Conservation (phyloP, 2,888 invertebrate species). For the Merodon equestris region DNA sequence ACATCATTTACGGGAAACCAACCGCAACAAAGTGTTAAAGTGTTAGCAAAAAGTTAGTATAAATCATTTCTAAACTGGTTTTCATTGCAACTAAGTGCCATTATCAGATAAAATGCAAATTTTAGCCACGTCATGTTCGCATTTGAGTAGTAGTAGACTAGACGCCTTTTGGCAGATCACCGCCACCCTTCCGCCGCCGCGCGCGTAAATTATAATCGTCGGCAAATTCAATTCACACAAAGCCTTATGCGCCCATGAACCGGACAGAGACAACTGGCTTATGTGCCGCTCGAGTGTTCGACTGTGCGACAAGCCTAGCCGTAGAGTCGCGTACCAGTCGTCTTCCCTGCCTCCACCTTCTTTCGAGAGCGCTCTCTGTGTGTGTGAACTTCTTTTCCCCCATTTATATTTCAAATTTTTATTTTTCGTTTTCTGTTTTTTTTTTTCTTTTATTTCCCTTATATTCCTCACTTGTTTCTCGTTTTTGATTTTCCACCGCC, state of each 20-base stretch:
- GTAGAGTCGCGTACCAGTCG: constrained; percentile 22
- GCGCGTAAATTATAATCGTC: constrained; percentile 67
- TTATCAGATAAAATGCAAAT: constrained; percentile 61
- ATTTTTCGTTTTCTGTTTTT: constrained; percentile 25
- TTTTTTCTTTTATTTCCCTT: constrained; percentile 13
- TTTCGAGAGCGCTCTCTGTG: constrained; percentile 54
- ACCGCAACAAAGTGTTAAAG: constrained; percentile 69
- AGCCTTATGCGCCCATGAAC: constrained; percentile 21
- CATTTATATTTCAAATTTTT: constrained; percentile 42
- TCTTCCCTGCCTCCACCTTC: constrained; percentile 39
- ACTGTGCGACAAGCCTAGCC: constrained; percentile 46
- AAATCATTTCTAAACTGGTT: constrained; percentile 50
- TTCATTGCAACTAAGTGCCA: constrained; percentile 44
- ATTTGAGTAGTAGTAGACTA: constrained; percentile 64
- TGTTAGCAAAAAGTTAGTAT: constrained; percentile 63
- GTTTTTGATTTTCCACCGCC: too few relatives aligned
- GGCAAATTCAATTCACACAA: constrained; percentile 59
- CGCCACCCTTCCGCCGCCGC: constrained; percentile 65
- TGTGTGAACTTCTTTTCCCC: constrained; percentile 46
- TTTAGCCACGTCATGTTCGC: constrained; percentile 71
- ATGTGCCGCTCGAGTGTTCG: constrained; percentile 25
- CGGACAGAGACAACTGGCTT: constrained; percentile 33
- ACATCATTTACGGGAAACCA: constrained; percentile 50
- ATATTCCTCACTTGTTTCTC: background rate
- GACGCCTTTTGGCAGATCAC: constrained; percentile 69